These are phyloP conservation scores for Prionailurus viverrinus DNA, from an alignment of 2,113 vertebrate genomes.

Conservation along the genomic window DNA sequence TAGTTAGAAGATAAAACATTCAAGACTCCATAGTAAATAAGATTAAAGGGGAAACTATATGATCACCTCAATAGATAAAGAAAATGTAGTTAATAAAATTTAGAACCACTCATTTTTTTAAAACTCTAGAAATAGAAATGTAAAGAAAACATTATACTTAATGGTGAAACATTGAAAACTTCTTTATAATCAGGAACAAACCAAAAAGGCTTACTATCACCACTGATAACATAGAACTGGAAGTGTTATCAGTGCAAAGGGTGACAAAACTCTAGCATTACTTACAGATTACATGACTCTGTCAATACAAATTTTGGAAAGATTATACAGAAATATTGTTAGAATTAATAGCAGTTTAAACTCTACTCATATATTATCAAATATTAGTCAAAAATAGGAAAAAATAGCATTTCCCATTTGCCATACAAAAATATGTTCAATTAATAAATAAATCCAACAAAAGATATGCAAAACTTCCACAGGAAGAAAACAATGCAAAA, in stretches of 20 bases:
- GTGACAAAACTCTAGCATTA: background rate
- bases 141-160: background rate
- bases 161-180: background rate
- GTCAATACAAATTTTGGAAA: constrained; percentile 5
- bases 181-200: constrained; percentile 8
- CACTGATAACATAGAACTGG: background rate
- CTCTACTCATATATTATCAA: background rate
- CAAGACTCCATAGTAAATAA: constrained; percentile 4
- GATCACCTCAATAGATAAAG: background rate
- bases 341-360: background rate
- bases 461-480: background rate
- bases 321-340: background rate
- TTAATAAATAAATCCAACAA: background rate
- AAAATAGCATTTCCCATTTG: background rate
- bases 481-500: constrained; percentile 1
- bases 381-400: background rate
- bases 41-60: background rate
- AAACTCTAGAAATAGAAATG: background rate
- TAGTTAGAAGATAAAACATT: constrained; percentile 13
- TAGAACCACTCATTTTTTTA: background rate
- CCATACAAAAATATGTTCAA: background rate
- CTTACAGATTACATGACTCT: constrained; percentile 20
- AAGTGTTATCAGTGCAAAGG: background rate
- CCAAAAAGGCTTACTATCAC: background rate
- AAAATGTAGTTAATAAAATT: constrained; percentile 46